Base-by-base conservation (phyloP, 2,888 invertebrate species). In the Tinea pellionella region DNA sequence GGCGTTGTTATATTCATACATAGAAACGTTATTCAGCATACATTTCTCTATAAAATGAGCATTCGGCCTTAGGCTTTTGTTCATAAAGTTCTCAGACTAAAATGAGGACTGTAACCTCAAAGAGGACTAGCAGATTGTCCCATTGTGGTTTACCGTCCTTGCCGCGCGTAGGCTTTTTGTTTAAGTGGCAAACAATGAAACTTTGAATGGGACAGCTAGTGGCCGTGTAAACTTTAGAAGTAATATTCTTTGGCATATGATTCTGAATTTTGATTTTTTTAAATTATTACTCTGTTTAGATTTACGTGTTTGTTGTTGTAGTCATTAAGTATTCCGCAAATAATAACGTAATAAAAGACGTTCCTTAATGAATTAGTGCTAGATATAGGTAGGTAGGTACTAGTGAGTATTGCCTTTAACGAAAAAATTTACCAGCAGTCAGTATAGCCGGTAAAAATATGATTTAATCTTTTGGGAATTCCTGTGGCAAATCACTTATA, bases 101-200 rank as follows among this genome's bases (percentile, higher is more conserved):
- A 24, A 53, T 53, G 53, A 53, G 53, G 19, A 53, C n/a, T 53
- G 53, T 53, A 53, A 53, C 53, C 53, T 53, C 53, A 53, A 24
- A 53, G 53, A 53, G 53, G 53, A 24, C 53, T 53, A 3, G 53
- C 53, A 24, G 53, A 53, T 53, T 53, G 53, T 53, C 53, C 24
- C 24, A 53, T 53, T 53, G 53, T 53, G 53, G 53, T 18, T 24
- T 2, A 24, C 9, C 24, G 53, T 53, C 53, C 53, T 53, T 53
- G 53, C 13, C 47, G 6, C 47, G 15, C 3, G 47, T 16, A 53
- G 53, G 24, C 53, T 53, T 53, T 53, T 53, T 53, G 53, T 53
- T 53, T 53, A 24, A 53, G 19, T 6, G 53, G n/a, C 53, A 53
- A 53, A 53, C 53, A 53, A 53, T 53, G 53, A 53, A 8, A 24